Evolutionary conservation across 2,888 invertebrate genomes (phyloP).

Genomic region (Drosophila longiperda): DNA sequence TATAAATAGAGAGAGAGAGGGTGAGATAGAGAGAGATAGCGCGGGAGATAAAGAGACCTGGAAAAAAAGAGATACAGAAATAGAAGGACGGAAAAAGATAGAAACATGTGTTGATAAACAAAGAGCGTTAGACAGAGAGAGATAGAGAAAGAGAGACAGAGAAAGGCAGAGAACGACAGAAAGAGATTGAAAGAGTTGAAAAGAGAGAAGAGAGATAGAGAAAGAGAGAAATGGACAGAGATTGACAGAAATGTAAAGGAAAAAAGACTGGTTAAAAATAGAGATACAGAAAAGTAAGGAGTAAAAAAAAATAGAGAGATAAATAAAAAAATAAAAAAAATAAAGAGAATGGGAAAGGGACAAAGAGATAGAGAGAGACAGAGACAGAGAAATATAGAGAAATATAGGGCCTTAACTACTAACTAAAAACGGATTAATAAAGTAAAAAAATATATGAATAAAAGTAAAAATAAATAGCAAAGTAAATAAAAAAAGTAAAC

Average conservation of each 20-base stretch:
- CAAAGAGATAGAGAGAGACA: background rate
- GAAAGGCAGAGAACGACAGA: background rate
- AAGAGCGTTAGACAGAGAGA: background rate
- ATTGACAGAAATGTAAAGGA: background rate
- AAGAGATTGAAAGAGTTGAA: background rate
- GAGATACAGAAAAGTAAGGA: background rate
- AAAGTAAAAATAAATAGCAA: background rate
- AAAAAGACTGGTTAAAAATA: background rate
- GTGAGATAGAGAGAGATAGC: background rate
- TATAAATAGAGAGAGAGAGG: background rate
- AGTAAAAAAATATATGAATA: background rate
- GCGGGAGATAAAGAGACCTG: too few species aligned
- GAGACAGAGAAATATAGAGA: fast-evolving
- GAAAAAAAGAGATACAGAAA: background rate
- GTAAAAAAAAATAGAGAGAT: background rate
- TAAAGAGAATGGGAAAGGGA: background rate
- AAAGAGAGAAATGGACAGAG: too few species aligned
- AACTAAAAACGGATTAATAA: background rate
- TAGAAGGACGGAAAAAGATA: background rate
- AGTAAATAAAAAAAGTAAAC: background rate
- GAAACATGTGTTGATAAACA: background rate
- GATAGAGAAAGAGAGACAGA: background rate
- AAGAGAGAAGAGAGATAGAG: background rate
- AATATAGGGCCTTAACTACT: background rate
- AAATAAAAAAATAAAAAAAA: too few species aligned